Evolutionary conservation across 2,888 invertebrate species (phyloP), one percentile per base, ranked within the genome.

Genomic region (Caenorhabditis wallacei): DNA sequence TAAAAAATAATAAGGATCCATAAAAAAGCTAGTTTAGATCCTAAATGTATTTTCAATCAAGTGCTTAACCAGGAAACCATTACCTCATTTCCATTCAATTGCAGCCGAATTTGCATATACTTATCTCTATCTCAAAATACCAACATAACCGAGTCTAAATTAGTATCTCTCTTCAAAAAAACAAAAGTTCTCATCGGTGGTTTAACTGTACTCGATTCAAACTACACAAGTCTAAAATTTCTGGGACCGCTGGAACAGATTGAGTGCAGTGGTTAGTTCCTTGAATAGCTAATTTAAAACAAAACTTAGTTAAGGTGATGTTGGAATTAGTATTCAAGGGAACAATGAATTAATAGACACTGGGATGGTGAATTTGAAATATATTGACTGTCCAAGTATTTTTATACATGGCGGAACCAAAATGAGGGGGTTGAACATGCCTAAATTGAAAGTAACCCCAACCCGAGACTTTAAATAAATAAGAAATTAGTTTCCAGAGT

Each of bases 131-230:
- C 24, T 2, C 1, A n/a, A 0, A n/a, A 69, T 8, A 56, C 69
- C 18, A 30, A 43, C n/a, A 11, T 69, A 40, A 26, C 26, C 0
- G 56, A 69, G 30, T 18, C 37, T 5, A 40, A 69, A n/a, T 18
- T 69, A 8, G 46, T 43, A 0, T 8, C 56, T 1, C 20, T 46
- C n/a, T 69, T 69, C 56, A 69, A 69, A 22, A 69, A 69, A 11
- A 7, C 56, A 56, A 69, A 56, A 11, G 40, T 3, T 10, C 16
- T 69, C 10, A 40, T 69, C 18, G 69, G 69, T 22, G 54, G 56
- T 18, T 46, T 69, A 26, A 1, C 22, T 1, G 26, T 69, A 3
- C 30, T n/a, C 13, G 8, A 43, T 16, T 56, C 69, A 5, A 56
- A 56, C 18, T 57, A 16, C 18, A 46, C 43, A 18, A 69, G 46